Evolutionary conservation across 2,113 vertebrate genomes (phyloP), one percentile per base, ranked within the genome.

Genomic region (Carassius auratus): DNA sequence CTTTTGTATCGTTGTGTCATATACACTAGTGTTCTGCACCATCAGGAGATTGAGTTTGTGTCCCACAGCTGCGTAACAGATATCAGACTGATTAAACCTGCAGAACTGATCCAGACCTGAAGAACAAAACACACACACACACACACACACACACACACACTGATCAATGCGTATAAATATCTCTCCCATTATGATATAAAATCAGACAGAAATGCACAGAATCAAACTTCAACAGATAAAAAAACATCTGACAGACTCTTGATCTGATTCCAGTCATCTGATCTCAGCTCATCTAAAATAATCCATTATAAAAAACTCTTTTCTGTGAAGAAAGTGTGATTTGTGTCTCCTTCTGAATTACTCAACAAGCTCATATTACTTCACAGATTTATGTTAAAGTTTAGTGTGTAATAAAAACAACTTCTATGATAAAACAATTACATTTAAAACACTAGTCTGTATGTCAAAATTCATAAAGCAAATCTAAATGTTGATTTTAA

Each of bases 51-150:
- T 45, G 23, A 86, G 68, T 36, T 12, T 48, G 19, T 66, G 38
- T 42, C 30, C 71, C 69, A 86, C 36, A 86, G 78, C 78, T 42
- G 59, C 78, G 10, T 13, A 82, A 82, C 85, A 86, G 26, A 4
- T 3, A 21, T 55, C 33, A 36, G 0, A 0, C 79, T 68, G n/a
- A 78, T 6, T 13, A 71, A 86, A 78, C 5, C 15, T 83, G 45
- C 85, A 83, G 33, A 23, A 23, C 36, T 0, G 19, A 59, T 80
- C 33, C 77, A 80, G 0, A 80, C 77, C 77, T 80, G 59, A 26
- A 80, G 7, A 75, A 78, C 48, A 76, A 26, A 14, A 74, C 57
- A 59, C 57, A 59, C 57, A 59, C 55, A 57, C 17, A 57, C 5
- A 59, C 55, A 57, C 55, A 30, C 30, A 30, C 30, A 30, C 30